phyloP scores from a whole-genome alignment of 1,140 invertebrate species.

The Meloidogyne exigua region DNA sequence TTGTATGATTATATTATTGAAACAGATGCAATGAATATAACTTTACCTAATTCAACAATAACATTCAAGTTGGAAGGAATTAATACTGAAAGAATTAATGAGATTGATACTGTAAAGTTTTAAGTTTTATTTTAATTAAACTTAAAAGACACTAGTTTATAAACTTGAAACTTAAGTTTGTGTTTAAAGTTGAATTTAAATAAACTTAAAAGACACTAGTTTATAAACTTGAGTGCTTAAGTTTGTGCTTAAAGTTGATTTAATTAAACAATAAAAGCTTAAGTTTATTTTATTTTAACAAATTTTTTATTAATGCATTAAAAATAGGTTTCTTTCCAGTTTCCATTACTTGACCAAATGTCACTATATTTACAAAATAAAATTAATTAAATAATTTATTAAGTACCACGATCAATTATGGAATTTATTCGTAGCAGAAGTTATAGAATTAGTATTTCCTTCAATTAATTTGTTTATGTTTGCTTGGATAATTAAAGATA shows the following conservation, averaged over 20 bases:
- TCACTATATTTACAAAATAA: too few species aligned
- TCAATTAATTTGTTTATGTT: slow-evolving; percentile 52
- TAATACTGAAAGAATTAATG: slow-evolving; percentile 48
- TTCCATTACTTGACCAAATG: too few species aligned
- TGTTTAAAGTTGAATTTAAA: too few species aligned
- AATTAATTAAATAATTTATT: slow-evolving; percentile 24
- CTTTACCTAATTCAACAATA: slow-evolving; percentile 43
- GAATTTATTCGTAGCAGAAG: slow-evolving; percentile 54
- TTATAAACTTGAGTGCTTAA: too few species aligned
- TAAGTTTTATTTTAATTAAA: background rate
- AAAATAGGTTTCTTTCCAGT: too few species aligned
- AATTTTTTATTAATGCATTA: too few species aligned
- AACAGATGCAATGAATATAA: slow-evolving; percentile 49
- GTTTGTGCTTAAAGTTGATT: too few species aligned
- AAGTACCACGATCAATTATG: slow-evolving; percentile 56
- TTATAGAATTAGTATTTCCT: slow-evolving; percentile 52
- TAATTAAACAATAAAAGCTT: too few species aligned
- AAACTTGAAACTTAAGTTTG: too few species aligned
- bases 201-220: too few species aligned
- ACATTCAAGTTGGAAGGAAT: slow-evolving; percentile 44
- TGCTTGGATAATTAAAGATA: slow-evolving; percentile 54
- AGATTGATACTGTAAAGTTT: slow-evolving; percentile 49
- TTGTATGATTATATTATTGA: slow-evolving; percentile 51
- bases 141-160: too few species aligned
- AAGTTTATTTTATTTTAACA: too few species aligned